Evolutionary conservation across 2,113 vertebrate genomes (phyloP).

Genomic region (Corvus moneduloides): DNA sequence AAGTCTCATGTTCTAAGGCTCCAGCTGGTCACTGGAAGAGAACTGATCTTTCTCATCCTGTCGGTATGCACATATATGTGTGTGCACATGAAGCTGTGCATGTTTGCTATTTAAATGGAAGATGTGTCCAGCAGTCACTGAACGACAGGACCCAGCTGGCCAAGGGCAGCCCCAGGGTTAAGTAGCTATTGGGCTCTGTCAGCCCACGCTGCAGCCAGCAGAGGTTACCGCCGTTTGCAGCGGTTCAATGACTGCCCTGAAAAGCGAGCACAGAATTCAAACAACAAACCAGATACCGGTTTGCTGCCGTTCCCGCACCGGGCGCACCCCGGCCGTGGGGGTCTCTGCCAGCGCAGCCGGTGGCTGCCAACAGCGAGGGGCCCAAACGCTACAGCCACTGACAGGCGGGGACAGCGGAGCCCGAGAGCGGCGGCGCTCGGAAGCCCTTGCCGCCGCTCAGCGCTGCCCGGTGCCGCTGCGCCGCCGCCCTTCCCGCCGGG

Average conservation of each 20-base stretch:
- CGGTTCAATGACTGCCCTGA: not conserved
- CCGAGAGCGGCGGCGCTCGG: not conserved
- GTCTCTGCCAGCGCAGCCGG: not conserved
- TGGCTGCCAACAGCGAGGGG: not conserved
- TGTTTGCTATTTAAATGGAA: fast-evolving
- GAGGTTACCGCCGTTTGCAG: not conserved
- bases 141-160: not conserved
- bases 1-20: not conserved
- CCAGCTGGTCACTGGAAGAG: not conserved
- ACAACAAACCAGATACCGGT: fast-evolving
- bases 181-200: fast-evolving
- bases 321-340: not conserved
- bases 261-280: not conserved
- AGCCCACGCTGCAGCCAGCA: not conserved
- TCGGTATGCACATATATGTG: fast-evolving
- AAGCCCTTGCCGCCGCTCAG: not conserved
- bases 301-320: not conserved
- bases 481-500: not conserved
- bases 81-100: fast-evolving
- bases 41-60: not conserved
- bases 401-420: not conserved
- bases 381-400: not conserved
- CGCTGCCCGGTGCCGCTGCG: not conserved
- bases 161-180: not conserved
- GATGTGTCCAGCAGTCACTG: not conserved